phyloP scores from a whole-genome alignment of 1,140 invertebrate genomes.

The Cydia splendana region DNA sequence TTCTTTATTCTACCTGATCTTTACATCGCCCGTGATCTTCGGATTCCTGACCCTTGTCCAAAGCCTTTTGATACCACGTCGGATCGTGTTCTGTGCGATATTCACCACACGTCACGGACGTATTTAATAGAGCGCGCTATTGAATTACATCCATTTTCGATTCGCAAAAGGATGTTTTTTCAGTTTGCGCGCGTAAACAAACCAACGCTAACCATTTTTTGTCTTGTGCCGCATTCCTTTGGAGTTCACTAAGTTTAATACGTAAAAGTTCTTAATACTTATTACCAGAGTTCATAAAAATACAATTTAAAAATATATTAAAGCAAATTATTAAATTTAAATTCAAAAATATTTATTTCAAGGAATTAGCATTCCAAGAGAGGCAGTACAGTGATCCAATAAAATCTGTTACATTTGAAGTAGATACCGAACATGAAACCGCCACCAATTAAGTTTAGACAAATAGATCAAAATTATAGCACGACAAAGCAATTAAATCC shows the following conservation, averaged over 20 bases:
- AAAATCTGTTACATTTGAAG: neutral
- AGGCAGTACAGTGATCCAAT: neutral
- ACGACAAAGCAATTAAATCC: conserved; percentile 1
- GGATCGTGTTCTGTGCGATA: conserved; percentile 52
- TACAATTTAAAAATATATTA: neutral
- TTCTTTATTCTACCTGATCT: conserved; percentile 71
- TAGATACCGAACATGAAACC: neutral
- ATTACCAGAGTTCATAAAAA: neutral
- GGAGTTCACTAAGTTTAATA: neutral
- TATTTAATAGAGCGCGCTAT: conserved; percentile 58
- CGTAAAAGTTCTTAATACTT: neutral
- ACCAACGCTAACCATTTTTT: conserved; percentile 12
- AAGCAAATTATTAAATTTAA: neutral
- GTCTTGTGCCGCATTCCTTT: neutral
- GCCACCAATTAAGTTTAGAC: neutral
- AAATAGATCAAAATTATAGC: conserved; percentile 7
- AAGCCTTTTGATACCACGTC: conserved; percentile 69
- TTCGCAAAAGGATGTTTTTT: conserved; percentile 31
- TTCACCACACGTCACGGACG: conserved; percentile 51
- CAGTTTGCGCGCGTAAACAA: conserved; percentile 20
- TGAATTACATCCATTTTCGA: conserved; percentile 57
- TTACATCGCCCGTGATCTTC: conserved; percentile 59
- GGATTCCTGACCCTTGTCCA: conserved; percentile 75
- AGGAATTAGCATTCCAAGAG: no score
- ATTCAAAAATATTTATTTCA: no score